Evolutionary conservation across 2,113 vertebrate species (phyloP).

Genomic region (Brienomyrus brachyistius): DNA sequence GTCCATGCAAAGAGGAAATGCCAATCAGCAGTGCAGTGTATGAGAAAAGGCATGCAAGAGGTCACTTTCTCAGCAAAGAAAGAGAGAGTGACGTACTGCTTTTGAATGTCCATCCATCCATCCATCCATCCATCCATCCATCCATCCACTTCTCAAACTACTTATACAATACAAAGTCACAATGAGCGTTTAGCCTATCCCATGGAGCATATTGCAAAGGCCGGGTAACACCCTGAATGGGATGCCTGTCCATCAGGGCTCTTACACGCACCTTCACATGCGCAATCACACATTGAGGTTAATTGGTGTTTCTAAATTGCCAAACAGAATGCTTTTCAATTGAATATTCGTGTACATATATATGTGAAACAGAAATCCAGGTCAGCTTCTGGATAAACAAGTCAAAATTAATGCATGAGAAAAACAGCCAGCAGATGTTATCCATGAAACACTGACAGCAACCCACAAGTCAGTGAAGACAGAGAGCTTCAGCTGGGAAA

Average conservation of each 20-base stretch:
- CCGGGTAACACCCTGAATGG: neutral
- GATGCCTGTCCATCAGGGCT: neutral
- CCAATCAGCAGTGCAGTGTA: neutral
- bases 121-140: neutral
- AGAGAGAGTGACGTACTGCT: neutral
- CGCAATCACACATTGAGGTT: neutral
- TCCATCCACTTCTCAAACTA: neutral
- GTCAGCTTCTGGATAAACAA: neutral
- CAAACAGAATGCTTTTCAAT: neutral
- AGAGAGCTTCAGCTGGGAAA: neutral
- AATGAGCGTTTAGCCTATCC: neutral
- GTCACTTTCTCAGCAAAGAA: slow-evolving; percentile 1
- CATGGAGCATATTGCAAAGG: neutral
- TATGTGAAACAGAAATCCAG: neutral
- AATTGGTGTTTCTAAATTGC: neutral
- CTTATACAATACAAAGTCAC: neutral
- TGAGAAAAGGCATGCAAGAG: neutral
- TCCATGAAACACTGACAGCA: neutral
- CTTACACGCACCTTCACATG: neutral
- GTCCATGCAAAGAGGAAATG: neutral
- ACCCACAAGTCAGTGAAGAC: neutral
- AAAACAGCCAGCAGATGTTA: neutral
- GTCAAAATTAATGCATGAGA: neutral
- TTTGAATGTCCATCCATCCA: neutral
- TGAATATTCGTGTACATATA: neutral